phyloP scores from a whole-genome alignment of 2,888 invertebrate genomes.

The Papilio demoleus region DNA sequence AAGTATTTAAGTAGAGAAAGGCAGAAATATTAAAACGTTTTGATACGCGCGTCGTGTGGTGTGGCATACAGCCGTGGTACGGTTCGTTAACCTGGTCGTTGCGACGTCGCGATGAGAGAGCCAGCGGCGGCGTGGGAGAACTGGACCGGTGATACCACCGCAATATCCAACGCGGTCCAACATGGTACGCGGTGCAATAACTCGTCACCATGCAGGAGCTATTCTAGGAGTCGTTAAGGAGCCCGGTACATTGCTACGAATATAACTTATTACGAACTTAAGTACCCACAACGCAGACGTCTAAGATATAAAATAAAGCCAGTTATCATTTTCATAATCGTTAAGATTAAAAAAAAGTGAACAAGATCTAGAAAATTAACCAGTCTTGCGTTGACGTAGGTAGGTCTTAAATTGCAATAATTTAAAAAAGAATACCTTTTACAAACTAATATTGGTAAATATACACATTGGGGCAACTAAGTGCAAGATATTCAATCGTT shows the following conservation, averaged over 20 bases:
- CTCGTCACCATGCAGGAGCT: conserved; percentile 61
- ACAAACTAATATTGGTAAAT: no score
- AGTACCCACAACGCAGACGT: conserved; percentile 38
- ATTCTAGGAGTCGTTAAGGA: conserved; percentile 62
- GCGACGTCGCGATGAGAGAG: conserved; percentile 56
- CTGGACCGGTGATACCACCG: conserved; percentile 69
- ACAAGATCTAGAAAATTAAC: neutral
- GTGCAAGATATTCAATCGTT: neutral
- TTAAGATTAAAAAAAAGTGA: neutral
- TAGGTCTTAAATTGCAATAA: no score
- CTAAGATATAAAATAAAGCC: conserved; percentile 19
- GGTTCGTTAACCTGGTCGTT: conserved; percentile 68
- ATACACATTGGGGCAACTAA: no score
- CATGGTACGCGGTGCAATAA: conserved; percentile 58
- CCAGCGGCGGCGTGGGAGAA: conserved; percentile 72
- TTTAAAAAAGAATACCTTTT: no score
- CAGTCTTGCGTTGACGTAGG: neutral
- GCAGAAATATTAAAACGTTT: conserved; percentile 57
- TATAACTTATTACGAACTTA: conserved; percentile 42
- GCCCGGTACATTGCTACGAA: conserved; percentile 30
- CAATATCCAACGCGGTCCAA: conserved; percentile 56
- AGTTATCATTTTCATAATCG: neutral
- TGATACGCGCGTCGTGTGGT: conserved; percentile 46
- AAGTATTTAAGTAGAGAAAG: conserved; percentile 44
- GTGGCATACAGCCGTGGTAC: conserved; percentile 53